Evolutionary conservation across 2,888 invertebrate genomes (phyloP).

Genomic region (Drosophila tanythrix): DNA sequence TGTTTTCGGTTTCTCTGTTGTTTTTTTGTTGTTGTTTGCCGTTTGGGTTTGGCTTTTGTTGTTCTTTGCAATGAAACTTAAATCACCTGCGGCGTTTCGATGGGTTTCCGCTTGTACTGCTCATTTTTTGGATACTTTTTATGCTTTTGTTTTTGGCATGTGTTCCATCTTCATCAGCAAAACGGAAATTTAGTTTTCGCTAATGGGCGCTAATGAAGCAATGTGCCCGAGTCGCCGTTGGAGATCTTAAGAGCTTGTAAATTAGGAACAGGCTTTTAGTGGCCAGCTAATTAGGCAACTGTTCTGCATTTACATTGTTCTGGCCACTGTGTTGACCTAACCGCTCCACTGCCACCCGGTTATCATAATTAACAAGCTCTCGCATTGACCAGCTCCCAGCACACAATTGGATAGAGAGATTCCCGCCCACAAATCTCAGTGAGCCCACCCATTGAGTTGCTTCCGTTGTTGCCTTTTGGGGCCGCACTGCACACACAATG

Average conservation of each 20-base stretch:
- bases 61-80: slow-evolving; percentile 50
- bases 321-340: slow-evolving; percentile 48
- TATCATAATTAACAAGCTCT: slow-evolving; percentile 78
- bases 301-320: slow-evolving; percentile 43
- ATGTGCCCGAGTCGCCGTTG: slow-evolving; percentile 60
- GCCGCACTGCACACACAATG: slow-evolving; percentile 24
- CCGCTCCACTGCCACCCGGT: slow-evolving; percentile 45
- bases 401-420: slow-evolving; percentile 40
- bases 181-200: slow-evolving; percentile 75
- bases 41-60: slow-evolving; percentile 44
- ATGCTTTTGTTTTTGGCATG: slow-evolving; percentile 61
- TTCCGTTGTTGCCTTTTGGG: slow-evolving; percentile 63
- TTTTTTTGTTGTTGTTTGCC: slow-evolving; percentile 5
- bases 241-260: slow-evolving; percentile 58
- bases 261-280: slow-evolving; percentile 71
- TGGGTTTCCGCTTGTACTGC: slow-evolving; percentile 41
- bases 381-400: slow-evolving; percentile 44
- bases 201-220: slow-evolving; percentile 76
- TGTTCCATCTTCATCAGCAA: slow-evolving; percentile 74
- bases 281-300: slow-evolving; percentile 71
- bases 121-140: slow-evolving; percentile 32
- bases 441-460: slow-evolving; percentile 62
- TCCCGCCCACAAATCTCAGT: slow-evolving; percentile 27
- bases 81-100: slow-evolving; percentile 74
- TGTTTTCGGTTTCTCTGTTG: slow-evolving; percentile 4